phyloP scores from a whole-genome alignment of 2,113 vertebrate genomes.

The Nyctibius bracteatus region DNA sequence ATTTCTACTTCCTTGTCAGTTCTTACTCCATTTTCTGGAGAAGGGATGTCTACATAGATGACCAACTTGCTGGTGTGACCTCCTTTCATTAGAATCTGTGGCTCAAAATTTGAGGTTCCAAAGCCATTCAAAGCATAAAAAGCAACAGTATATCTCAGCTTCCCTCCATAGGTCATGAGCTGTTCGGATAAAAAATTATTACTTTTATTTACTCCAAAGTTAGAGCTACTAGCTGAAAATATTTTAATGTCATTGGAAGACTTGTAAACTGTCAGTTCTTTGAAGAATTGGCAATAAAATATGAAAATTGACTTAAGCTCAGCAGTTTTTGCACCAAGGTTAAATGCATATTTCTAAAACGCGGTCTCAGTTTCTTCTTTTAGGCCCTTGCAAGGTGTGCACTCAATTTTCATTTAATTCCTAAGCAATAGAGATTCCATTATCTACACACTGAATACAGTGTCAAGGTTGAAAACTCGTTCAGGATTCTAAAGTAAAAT shows the following conservation, averaged over 20 bases:
- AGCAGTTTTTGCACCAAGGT: not conserved
- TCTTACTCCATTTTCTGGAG: conserved; percentile 79
- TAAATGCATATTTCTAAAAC: not conserved
- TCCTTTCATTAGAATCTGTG: conserved; percentile 90
- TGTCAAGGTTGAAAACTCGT: not conserved
- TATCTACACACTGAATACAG: not conserved
- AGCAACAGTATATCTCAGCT: conserved; percentile 78
- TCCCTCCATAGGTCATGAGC: conserved; percentile 89
- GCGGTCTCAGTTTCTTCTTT: not conserved
- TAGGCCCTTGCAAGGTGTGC: not conserved
- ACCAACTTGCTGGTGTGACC: conserved; percentile 80
- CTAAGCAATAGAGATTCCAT: not conserved
- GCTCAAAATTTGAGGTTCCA: conserved; percentile 87
- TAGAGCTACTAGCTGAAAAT: not conserved
- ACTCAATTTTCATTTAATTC: not conserved
- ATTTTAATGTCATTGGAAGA: not conserved
- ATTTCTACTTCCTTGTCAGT: conserved; percentile 76
- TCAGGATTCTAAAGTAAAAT: not conserved
- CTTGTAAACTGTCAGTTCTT: not conserved
- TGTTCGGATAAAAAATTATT: conserved; percentile 41
- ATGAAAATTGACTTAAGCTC: not conserved
- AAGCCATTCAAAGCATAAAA: conserved; percentile 82
- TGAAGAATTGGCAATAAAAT: not conserved
- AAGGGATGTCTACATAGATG: conserved; percentile 78
- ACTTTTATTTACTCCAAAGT: not conserved